Evolutionary conservation across 1,140 invertebrate genomes (phyloP), one percentile per base, ranked within the genome.

Genomic region (Drosophila subobscura): DNA sequence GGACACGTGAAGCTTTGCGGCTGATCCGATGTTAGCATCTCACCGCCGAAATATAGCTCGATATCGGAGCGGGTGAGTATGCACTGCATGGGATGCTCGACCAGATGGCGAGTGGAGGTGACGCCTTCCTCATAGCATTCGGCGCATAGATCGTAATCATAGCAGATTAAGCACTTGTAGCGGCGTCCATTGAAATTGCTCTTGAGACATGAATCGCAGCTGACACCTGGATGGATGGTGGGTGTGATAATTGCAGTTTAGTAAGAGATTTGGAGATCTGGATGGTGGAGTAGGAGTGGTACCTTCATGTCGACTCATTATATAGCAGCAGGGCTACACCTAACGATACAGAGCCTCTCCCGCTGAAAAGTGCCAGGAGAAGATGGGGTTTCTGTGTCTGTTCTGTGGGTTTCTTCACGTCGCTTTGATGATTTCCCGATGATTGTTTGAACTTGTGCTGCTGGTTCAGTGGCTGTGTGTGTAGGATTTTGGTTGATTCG

Each of bases 181-280:
- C 98, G 95, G 92, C 97, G 95, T 88, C 98, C 98, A 92, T 96
- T 95, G 93, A 99, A 99, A 93, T 99, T 99, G 92, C 96, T 97
- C 94, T 99, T 99, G 92, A 99, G 94, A 95, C 98, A 99, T 90
- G 97, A 97, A 96, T 99, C 98, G 96, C 98, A 99, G 94, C 98
- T 99, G 88, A 99, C 98, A 93, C 96, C 96, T 97, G 49, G n/a
- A 23, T 8, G 37, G 4, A 42, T 52, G 44, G 22, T 5, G 10
- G 5, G 12, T 7, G 4, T 45, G 63, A 65, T 29, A 45, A 16
- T 29, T 2, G n/a, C 2, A 3, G 10, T 22, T 5, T 6, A 6
- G 2, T 37, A 12, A 37, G 33, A 37, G 10, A 37, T 37, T 10
- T 37, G 10, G 16, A 20, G 16, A 4, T 12, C 4, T 12, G 33